Base-by-base conservation (phyloP, 2,113 vertebrate species). In the Odocoileus hemionus region DNA sequence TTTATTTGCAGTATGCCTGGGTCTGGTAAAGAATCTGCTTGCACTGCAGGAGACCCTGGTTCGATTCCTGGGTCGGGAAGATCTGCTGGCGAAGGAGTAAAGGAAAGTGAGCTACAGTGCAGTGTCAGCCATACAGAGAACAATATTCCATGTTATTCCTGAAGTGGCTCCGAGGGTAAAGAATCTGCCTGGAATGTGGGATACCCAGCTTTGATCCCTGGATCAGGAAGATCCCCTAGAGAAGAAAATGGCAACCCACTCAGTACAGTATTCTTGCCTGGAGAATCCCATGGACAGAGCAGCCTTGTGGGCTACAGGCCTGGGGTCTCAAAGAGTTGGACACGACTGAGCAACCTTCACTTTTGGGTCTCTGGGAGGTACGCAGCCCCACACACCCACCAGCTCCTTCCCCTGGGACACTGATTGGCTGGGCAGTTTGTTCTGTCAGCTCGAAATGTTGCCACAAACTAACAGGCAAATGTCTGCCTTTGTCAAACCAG, bases 331-430 rank as follows among this genome's bases (percentile, higher is more conserved):
- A 39, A 70, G n/a, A 39, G 67, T 12, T 12, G n/a, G 10, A 23
- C 67, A 39, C 2, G n/a, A 70, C 19, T 23, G 67, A 70, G 19
- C 9, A 0, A 70, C n/a, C 36, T 39, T 39, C 67, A 39, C n/a
- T 23, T 36, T 39, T 12, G n/a, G 67, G 19, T 85, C 28, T n/a
- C 43, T 14, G 1, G 19, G 26, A 28, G 13, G 26, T 30, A n/a
- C 8, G 0, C 14, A 6, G 57, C 33, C 23, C 15, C 2, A 0
- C 21, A 50, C 14, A 28, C 0, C 1, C 4, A 30, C 12, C 26
- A 39, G 10, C 19, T 45, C 54, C 28, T 61, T 57, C 43, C 33
- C 8, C n/a, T 21, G 45, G 23, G 78, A 58, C 52, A 23, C 14
- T 1, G 47, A 76, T 26, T 11, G 12, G 12, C n/a, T 1, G 1